These are phyloP conservation scores for Coptodon bakossiorum DNA, from an alignment of 2,113 vertebrate species.

Conservation along the genomic window DNA sequence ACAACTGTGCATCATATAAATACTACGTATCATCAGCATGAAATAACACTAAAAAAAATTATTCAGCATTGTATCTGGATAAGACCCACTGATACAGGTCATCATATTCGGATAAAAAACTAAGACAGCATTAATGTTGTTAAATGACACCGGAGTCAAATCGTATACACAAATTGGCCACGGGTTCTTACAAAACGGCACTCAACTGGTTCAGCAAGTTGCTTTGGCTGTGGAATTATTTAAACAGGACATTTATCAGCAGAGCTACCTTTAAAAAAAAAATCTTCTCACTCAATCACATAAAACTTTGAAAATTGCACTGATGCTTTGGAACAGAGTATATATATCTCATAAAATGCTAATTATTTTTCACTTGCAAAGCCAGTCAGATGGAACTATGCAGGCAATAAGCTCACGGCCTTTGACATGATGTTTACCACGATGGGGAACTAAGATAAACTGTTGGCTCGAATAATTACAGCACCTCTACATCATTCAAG, in stretches of 20 bases:
- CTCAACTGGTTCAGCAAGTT: background rate
- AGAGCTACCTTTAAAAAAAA: background rate
- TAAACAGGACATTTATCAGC: background rate
- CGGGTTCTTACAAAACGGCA: background rate
- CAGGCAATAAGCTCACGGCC: background rate
- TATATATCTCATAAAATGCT: background rate
- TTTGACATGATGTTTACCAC: background rate
- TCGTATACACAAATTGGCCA: background rate
- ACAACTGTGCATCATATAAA: background rate
- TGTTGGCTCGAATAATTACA: background rate
- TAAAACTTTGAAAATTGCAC: background rate
- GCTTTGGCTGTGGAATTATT: background rate
- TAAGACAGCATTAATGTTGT: background rate
- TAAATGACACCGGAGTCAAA: background rate
- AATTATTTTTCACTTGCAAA: background rate
- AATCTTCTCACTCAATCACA: background rate
- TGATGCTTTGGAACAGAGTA: accelerated
- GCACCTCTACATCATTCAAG: background rate
- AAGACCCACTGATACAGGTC: background rate
- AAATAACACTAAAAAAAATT: background rate
- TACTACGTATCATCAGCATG: background rate
- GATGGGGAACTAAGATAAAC: background rate
- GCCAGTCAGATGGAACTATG: background rate
- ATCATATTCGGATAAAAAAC: background rate
- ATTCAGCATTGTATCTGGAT: background rate